These are phyloP conservation scores for Uropetala carovei DNA, from an alignment of 2,888 invertebrate genomes.

Conservation along the genomic window DNA sequence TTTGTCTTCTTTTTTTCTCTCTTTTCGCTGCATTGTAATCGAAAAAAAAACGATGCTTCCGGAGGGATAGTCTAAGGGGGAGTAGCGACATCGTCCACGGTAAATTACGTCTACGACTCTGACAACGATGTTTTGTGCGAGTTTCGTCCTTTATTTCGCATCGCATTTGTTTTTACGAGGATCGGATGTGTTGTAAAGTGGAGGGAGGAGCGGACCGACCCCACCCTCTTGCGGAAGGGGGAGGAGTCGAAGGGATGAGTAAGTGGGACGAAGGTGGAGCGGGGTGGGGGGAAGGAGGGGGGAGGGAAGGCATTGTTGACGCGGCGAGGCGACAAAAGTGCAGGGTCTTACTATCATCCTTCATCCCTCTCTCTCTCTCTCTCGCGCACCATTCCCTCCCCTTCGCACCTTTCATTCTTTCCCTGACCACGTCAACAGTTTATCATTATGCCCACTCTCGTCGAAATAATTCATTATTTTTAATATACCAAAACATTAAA, in stretches of 20 bases:
- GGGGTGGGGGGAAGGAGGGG: neutral
- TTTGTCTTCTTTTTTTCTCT: neutral
- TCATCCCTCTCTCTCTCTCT: too few relatives aligned
- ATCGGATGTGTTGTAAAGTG: neutral
- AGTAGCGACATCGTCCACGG: neutral
- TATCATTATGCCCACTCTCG: too few relatives aligned
- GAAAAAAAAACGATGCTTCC: neutral
- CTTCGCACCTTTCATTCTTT: too few relatives aligned
- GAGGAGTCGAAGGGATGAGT: neutral
- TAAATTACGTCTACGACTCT: neutral
- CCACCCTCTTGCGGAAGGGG: neutral
- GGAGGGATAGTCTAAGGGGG: neutral
- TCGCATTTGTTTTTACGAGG: conserved; percentile 28
- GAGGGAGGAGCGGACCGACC: neutral
- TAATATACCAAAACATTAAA: too few relatives aligned
- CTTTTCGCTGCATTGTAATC: neutral
- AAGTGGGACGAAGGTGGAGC: neutral
- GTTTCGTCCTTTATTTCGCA: conserved; percentile 6
- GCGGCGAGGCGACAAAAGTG: too few relatives aligned
- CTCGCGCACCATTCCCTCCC: too few relatives aligned
- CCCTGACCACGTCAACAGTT: too few relatives aligned
- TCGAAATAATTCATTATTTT: too few relatives aligned
- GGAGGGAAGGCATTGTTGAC: neutral
- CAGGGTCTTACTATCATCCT: too few relatives aligned
- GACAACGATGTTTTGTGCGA: neutral